Evolutionary conservation across 2,797 vertebrate genomes (phyloP).

Genomic region (Enoplosus armatus): DNA sequence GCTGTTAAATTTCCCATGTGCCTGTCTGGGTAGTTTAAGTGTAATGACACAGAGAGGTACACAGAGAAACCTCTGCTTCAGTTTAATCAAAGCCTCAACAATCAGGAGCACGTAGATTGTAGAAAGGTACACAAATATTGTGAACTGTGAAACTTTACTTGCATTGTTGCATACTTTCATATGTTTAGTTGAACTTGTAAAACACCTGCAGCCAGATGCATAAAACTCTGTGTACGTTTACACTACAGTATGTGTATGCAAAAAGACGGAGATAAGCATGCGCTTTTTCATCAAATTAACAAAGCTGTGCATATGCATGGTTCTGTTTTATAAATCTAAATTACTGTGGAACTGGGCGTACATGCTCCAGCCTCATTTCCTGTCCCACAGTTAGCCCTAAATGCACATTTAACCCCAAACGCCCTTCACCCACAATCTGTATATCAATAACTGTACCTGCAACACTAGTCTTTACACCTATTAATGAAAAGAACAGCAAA

Average conservation of each 20-base stretch:
- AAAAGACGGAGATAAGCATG: background rate
- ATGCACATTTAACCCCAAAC: background rate
- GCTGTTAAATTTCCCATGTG: conserved; percentile 74
- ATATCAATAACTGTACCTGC: background rate
- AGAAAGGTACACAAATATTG: conserved; percentile 16
- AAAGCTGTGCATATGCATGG: background rate
- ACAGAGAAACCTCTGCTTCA: conserved; percentile 50
- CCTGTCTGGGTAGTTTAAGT: conserved; percentile 40
- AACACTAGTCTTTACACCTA: background rate
- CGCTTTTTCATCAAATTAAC: background rate
- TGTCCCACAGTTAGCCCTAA: background rate
- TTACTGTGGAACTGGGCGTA: background rate
- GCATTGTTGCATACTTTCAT: background rate
- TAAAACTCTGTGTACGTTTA: background rate
- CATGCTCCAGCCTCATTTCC: background rate
- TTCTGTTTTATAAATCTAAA: background rate
- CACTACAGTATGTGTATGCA: background rate
- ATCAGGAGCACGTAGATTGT: conserved; percentile 5
- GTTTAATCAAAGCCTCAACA: conserved; percentile 44
- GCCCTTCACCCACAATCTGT: background rate
- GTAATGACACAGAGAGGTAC: conserved; percentile 55
- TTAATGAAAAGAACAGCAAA: background rate
- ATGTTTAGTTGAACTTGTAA: background rate
- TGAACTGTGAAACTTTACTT: background rate
- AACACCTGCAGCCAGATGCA: background rate